These are phyloP conservation scores for Nomada lathburiana DNA, from an alignment of 2,888 invertebrate genomes.

Conservation along the genomic window DNA sequence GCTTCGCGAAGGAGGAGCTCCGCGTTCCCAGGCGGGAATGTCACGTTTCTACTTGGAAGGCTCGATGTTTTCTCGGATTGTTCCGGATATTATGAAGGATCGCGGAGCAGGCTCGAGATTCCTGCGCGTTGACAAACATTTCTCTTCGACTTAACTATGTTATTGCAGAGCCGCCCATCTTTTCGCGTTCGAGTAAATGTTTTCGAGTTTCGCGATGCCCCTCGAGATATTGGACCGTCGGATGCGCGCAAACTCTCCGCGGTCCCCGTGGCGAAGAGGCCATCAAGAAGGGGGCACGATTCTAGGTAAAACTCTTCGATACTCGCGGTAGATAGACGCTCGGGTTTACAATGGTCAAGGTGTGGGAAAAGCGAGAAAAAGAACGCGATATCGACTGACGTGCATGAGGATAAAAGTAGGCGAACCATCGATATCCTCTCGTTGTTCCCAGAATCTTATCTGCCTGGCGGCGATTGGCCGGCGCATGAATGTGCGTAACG, in stretches of 20 bases:
- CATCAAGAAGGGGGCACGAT: neutral
- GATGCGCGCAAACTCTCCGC: too few species aligned
- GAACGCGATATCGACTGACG: constrained; percentile 24
- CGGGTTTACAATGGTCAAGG: neutral
- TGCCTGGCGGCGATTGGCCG: constrained; percentile 57
- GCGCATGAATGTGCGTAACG: constrained; percentile 65
- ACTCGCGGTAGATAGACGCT: neutral
- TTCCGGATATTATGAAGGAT: neutral
- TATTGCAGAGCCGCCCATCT: neutral
- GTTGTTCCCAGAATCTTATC: constrained; percentile 70
- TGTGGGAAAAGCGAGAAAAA: neutral
- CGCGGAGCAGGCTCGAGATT: neutral
- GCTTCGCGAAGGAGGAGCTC: constrained; percentile 24
- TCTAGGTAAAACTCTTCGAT: neutral
- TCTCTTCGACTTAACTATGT: neutral
- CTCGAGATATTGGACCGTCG: too few species aligned
- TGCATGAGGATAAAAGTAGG: constrained; percentile 52
- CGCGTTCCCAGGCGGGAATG: constrained; percentile 32
- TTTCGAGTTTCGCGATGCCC: too few species aligned
- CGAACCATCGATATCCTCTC: constrained; percentile 46
- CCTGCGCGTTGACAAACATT: neutral
- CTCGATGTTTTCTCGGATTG: constrained; percentile 31
- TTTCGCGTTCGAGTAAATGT: neutral
- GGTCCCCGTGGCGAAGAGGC: neutral
- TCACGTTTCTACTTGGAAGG: constrained; percentile 38